Evolutionary conservation across 2,888 invertebrate genomes (phyloP).

Genomic region (Loripinus fragilis): DNA sequence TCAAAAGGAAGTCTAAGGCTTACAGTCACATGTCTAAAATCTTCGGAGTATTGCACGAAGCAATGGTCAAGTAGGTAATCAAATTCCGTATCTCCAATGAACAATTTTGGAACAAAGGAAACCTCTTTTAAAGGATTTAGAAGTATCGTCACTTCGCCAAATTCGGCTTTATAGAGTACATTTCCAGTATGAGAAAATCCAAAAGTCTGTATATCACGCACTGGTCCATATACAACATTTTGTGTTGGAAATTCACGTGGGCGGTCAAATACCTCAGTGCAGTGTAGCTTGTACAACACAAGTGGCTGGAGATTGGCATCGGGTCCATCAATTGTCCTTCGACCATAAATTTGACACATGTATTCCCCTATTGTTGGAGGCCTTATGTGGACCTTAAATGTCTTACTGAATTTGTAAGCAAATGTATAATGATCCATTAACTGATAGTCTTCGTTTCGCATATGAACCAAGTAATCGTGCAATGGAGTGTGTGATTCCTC

Average conservation of each 20-base stretch:
- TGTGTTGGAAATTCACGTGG: conserved; percentile 40
- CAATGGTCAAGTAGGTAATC: conserved; percentile 37
- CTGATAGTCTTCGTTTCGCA: conserved; percentile 32
- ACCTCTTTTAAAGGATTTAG: conserved; percentile 31
- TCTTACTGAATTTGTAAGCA: conserved; percentile 32
- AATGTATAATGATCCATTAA: conserved; percentile 50
- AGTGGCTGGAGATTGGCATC: conserved; percentile 44
- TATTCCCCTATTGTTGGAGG: conserved; percentile 32
- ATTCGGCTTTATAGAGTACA: conserved; percentile 29
- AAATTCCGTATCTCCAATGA: conserved; percentile 37
- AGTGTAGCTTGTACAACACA: conserved; percentile 44
- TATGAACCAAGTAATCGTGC: conserved; percentile 39
- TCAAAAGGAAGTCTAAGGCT: conserved; percentile 38
- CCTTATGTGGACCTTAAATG: conserved; percentile 35
- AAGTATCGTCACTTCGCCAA: conserved; percentile 39
- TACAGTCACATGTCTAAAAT: conserved; percentile 27
- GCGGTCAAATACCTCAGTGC: conserved; percentile 28
- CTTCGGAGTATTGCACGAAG: conserved; percentile 42
- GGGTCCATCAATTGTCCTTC: conserved; percentile 32
- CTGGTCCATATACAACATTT: conserved; percentile 38
- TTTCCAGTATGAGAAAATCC: conserved; percentile 33
- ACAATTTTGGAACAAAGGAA: conserved; percentile 34
- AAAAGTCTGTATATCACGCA: conserved; percentile 27
- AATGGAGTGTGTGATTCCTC: conserved; percentile 28
- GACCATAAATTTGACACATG: conserved; percentile 43